Base-by-base conservation (phyloP, 2,888 invertebrate species). In the Dione vanillae region DNA sequence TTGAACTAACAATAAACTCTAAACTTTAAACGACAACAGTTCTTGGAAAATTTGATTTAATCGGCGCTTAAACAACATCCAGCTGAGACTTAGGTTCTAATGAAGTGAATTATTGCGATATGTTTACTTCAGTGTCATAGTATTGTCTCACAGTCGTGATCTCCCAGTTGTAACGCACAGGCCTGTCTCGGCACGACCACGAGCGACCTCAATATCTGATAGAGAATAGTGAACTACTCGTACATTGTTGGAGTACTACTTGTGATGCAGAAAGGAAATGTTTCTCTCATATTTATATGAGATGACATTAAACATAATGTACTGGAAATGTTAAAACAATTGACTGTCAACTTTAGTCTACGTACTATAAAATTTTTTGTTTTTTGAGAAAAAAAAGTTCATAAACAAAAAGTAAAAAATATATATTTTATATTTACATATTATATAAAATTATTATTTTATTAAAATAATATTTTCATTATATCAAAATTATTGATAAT, bases 71-170 rank as follows among this genome's bases (percentile, higher is more conserved):
- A 51, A 67, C 66, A 47, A 56, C 43, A 37, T 12, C 16, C 40
- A 40, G 47, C 27, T 27, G 2, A 45, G 43, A 20, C 19, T 61
- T 59, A 40, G 70, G 54, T 62, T 47, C 54, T 54, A 59, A 51
- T 52, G 52, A 19, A 61, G 27, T 54, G 61, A 66, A 61, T 16
- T 59, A 59, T 70, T 62, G 45, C 52, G 52, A 62, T 45, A 68
- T 52, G 52, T 61, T 67, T 52, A 64, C 54, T 68, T 58, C 65
- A 45, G 43, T 70, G 16, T 54, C 43, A 54, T 47, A 40, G 66
- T 7, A 41, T 67, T 49, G 61, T 62, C 62, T 62, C 45, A 45
- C 14, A 56, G 40, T 66, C 66, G n/a, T 51, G 59, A 66, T 56
- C 52, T 41, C 41, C 0, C n/a, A n/a, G n/a, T n/a, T n/a, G n/a